Percentiles rank a stretch among this genome's conserved stretches.
These are phyloP conservation scores for Phaedon cochleariae DNA, from an alignment of 2,888 invertebrate species.

Conservation along the genomic window DNA sequence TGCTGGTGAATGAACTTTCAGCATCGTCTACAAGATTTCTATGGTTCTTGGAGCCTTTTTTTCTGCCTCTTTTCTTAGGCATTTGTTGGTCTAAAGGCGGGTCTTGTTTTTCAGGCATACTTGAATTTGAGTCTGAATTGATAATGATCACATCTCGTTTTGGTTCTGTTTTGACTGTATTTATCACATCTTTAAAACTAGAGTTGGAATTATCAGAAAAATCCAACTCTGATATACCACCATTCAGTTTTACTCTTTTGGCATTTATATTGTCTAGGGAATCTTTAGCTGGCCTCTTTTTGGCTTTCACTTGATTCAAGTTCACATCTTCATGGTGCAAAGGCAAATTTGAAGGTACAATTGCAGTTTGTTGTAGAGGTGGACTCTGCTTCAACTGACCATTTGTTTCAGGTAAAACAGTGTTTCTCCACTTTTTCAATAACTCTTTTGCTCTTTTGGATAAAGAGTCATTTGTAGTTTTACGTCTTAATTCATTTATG, in stretches of 20 bases:
- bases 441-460: constrained; percentile 91
- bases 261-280: constrained; percentile 37
- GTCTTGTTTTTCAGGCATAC: constrained; percentile 63
- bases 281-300: constrained; percentile 47
- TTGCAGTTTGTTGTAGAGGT: constrained; percentile 37
- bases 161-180: constrained; percentile 39
- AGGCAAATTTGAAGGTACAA: constrained; percentile 27
- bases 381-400: constrained; percentile 55
- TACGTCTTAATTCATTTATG: constrained; percentile 90
- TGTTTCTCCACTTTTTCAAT: constrained; percentile 91
- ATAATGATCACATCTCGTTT: constrained; percentile 53
- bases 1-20: constrained; percentile 66
- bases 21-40: constrained; percentile 64
- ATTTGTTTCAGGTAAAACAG: constrained; percentile 72
- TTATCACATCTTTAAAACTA: constrained; percentile 58
- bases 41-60: constrained; percentile 68
- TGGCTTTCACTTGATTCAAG: constrained; percentile 44
- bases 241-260: constrained; percentile 63
- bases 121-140: constrained; percentile 64
- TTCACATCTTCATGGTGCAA: constrained; percentile 50
- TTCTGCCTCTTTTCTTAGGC: constrained; percentile 68
- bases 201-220: constrained; percentile 62
- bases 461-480: constrained; percentile 83
- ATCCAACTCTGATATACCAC: constrained; percentile 60
- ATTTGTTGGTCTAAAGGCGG: constrained; percentile 56